These are phyloP conservation scores for Callipepla californica DNA, from an alignment of 2,113 vertebrate genomes.

Conservation along the genomic window DNA sequence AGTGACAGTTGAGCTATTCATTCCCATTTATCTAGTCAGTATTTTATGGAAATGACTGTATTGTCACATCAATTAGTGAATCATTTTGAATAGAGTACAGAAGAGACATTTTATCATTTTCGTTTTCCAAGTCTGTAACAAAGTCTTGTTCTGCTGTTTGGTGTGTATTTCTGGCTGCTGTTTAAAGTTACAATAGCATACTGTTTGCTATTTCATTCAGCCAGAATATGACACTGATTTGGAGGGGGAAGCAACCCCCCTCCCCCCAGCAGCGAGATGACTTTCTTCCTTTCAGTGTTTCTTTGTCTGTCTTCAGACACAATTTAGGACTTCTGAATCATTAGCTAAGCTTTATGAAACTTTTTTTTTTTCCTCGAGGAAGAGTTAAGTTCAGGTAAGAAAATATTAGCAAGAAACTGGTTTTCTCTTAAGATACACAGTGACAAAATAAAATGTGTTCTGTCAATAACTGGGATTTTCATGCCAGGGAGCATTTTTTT, in stretches of 20 bases:
- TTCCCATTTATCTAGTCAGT: background rate
- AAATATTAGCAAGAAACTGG: background rate
- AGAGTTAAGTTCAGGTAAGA: background rate
- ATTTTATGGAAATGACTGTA: background rate
- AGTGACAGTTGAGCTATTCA: background rate
- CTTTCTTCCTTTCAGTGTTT: constrained; percentile 9
- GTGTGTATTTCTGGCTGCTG: background rate
- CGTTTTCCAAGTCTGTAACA: background rate
- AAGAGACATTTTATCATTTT: background rate
- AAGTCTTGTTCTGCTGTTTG: background rate
- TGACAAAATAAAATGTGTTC: background rate
- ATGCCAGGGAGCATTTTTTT: constrained; percentile 6
- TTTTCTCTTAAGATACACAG: background rate
- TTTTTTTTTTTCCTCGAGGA: background rate
- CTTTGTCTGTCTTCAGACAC: constrained; percentile 16
- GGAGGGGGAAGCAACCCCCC: background rate
- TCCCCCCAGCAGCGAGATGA: background rate
- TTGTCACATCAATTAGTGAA: background rate
- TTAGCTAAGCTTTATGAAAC: background rate
- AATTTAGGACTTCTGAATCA: background rate
- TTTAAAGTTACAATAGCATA: background rate
- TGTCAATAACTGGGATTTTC: background rate
- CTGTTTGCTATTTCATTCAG: background rate
- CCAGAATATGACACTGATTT: background rate
- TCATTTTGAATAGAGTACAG: background rate